These are phyloP conservation scores for Dolichomitus sp. DNA, from an alignment of 2,888 invertebrate species.

Conservation along the genomic window DNA sequence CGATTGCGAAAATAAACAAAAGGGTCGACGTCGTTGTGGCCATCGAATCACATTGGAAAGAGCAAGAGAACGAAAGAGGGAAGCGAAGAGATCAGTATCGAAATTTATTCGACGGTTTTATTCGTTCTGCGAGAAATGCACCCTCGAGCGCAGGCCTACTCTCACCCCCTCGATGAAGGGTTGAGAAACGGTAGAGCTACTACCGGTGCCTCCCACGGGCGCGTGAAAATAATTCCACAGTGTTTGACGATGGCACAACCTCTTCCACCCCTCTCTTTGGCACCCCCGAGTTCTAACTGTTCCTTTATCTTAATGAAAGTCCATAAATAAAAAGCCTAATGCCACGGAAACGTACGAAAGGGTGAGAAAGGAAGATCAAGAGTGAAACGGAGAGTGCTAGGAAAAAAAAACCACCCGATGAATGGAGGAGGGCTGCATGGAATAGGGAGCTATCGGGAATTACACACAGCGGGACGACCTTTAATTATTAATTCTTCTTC, in stretches of 20 bases:
- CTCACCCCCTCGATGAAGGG: slow-evolving; percentile 67
- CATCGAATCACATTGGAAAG: slow-evolving; percentile 24
- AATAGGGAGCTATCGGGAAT: slow-evolving; percentile 63
- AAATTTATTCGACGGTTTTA: slow-evolving; percentile 85
- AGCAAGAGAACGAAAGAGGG: slow-evolving; percentile 38
- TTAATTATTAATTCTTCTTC: slow-evolving; percentile 69
- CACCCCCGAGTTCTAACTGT: slow-evolving; percentile 81
- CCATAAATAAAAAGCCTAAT: slow-evolving; percentile 85
- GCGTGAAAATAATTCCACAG: slow-evolving; percentile 84
- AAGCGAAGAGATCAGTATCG: slow-evolving; percentile 81
- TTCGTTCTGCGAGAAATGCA: slow-evolving; percentile 68
- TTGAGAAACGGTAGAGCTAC: slow-evolving; percentile 64
- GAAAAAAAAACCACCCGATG: slow-evolving; percentile 76
- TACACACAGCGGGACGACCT: slow-evolving; percentile 64
- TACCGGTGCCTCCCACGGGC: slow-evolving; percentile 65
- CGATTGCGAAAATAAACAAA: slow-evolving; percentile 61
- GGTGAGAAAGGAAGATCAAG: slow-evolving; percentile 51
- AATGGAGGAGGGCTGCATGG: slow-evolving; percentile 40
- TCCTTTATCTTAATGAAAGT: slow-evolving; percentile 85
- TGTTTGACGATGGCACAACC: slow-evolving; percentile 80
- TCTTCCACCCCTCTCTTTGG: slow-evolving; percentile 61
- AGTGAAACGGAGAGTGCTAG: slow-evolving; percentile 48
- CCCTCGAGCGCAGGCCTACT: slow-evolving; percentile 57
- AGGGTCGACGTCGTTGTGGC: slow-evolving; percentile 51
- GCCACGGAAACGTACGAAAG: slow-evolving; percentile 79